Base-by-base conservation (phyloP, 2,113 vertebrate species). In the Ameiurus melas region DNA sequence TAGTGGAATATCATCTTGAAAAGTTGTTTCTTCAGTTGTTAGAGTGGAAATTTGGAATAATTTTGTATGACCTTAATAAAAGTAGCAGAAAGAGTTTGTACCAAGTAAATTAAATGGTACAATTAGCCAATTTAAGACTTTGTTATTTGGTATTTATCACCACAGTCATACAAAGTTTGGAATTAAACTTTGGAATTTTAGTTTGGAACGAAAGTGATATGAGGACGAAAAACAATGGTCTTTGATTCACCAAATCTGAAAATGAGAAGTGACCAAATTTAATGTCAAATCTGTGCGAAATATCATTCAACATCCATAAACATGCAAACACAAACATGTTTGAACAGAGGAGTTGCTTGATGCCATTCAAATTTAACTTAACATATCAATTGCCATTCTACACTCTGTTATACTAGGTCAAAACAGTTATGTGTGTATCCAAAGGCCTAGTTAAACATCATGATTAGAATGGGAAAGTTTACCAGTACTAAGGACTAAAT, bases 201-300 rank as follows among this genome's bases (percentile, higher is more conserved):
- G 25, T 51, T 36, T 22, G 33, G 17, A 53, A 27, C 2, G 4
- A 60, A 77, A 77, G 36, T 60, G 53, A 20, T 33, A 17, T 57
- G 0, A 80, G 51, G 27, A 82, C 39, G 66, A 85, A 57, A 73
- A 91, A 58, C 58, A 73, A 25, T 33, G 17, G 19, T 10, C 84
- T 85, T 33, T n/a, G 10, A 90, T 81, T 88, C 85, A 90, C 71
- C 85, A 90, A 82, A 36, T 73, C 79, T 79, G 88, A 9, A 66
- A 85, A 95, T 80, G 90, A 93, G 94, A 95, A 94, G 94, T 94
- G 93, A 94, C 93, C 84, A 93, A 93, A 94, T 94, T 94, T 94
- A 95, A 95, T 95, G 87, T 94, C 93, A 93, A 92, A 88, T 91
- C 30, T 83, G 83, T 82, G 43, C 87, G 91, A 92, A 93, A 94